Percentiles rank a stretch among this genome's conserved stretches.
phyloP scores from a whole-genome alignment of 2,797 vertebrate species.

The Leptodactylus fallax region DNA sequence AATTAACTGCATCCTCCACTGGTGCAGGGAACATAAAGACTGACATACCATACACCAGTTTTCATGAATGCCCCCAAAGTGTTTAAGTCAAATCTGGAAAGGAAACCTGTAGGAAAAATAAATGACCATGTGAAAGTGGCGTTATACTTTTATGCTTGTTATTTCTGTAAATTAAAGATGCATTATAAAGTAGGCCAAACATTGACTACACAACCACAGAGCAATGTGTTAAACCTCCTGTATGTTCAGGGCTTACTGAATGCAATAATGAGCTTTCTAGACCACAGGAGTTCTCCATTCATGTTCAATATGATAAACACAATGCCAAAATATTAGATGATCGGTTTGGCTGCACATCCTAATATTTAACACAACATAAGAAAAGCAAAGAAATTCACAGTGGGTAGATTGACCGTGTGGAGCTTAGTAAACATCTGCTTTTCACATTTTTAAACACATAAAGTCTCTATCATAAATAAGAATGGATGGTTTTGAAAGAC shows the following conservation, averaged over 20 bases:
- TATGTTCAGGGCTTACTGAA: background rate
- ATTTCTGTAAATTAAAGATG: background rate
- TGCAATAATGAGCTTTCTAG: background rate
- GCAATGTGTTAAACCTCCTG: background rate
- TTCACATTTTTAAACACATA: constrained; percentile 3
- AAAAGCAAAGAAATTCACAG: background rate
- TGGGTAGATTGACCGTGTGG: background rate
- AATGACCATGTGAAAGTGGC: no score
- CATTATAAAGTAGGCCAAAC: background rate
- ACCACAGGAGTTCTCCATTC: background rate
- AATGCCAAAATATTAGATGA: background rate
- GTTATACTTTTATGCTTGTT: no score
- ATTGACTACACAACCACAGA: background rate
- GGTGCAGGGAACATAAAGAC: no score
- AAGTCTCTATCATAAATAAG: constrained; percentile 4
- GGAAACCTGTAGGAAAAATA: no score
- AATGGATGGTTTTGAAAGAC: background rate
- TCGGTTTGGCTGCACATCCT: background rate
- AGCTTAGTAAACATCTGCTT: background rate
- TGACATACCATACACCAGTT: no score
- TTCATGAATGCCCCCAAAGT: no score
- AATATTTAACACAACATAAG: background rate
- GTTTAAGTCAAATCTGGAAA: no score
- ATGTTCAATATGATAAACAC: background rate
- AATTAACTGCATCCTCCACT: no score